A percentile compares a stretch with the other conserved stretches of the same genome.
Evolutionary conservation across 2,888 invertebrate species (phyloP).

Genomic region (Drosophila pseudotakahashii): DNA sequence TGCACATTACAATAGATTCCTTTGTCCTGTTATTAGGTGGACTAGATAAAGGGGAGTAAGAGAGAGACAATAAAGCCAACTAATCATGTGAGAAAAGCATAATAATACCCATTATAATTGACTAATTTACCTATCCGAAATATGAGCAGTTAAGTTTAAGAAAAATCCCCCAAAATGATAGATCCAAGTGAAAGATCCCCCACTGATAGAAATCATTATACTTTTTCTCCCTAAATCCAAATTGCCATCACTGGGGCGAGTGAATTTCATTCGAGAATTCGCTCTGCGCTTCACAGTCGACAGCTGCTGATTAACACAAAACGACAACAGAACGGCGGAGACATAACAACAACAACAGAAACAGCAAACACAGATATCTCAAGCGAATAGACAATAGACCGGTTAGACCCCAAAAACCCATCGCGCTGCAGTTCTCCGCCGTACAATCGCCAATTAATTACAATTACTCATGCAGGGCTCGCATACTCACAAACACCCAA

Average conservation of each 20-base stretch:
- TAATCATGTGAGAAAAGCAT: too few relatives aligned
- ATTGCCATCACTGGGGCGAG: constrained; percentile 4
- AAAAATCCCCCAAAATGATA: too few relatives aligned
- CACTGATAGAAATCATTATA: too few relatives aligned
- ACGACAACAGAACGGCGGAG: constrained; percentile 16
- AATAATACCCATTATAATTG: too few relatives aligned
- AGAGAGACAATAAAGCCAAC: too few relatives aligned
- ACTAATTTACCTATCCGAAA: too few relatives aligned
- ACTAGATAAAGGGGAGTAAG: too few relatives aligned
- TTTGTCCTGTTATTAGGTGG: too few relatives aligned
- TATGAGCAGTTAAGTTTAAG: too few relatives aligned
- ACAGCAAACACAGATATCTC: constrained; percentile 23
- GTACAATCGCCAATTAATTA: constrained; percentile 24
- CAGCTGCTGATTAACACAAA: constrained; percentile 57
- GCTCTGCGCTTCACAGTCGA: constrained; percentile 26
- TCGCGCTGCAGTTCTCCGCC: constrained; percentile 21
- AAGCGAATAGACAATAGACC: constrained; percentile 20
- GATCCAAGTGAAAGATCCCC: too few relatives aligned
- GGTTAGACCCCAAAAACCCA: constrained; percentile 20
- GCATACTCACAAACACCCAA: constrained; percentile 82
- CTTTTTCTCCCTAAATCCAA: background rate
- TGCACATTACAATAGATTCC: too few relatives aligned
- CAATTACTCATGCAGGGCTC: constrained; percentile 34
- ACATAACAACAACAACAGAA: constrained; percentile 1
- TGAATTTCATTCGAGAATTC: constrained; percentile 8